Base-by-base conservation (phyloP, 2,113 vertebrate genomes). In the Irena cyanogastra region DNA sequence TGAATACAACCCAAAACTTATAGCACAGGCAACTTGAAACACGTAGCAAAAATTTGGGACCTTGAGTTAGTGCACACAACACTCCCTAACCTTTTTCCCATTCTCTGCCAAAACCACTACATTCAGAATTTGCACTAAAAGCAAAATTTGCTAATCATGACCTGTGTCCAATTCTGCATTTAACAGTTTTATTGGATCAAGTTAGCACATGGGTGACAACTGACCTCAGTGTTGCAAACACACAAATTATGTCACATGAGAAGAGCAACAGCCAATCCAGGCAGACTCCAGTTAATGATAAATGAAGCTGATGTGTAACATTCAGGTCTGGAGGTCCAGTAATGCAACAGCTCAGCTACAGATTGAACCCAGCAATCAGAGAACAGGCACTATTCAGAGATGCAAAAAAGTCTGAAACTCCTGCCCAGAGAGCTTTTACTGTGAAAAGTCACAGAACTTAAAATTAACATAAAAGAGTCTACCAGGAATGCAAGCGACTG, bases 191-290 rank as follows among this genome's bases (percentile, higher is more conserved):
- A 85, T 24, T 52, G 49, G 59, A 42, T 44, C 45, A 68, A 84
- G 44, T 26, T 39, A 60, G 61, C 76, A 80, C 53, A 31, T 3
- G 24, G 33, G 31, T 81, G 53, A 83, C 49, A 92, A 65, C 10
- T 63, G 68, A 87, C 27, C 68, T 83, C 56, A n/a, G 27, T 27
- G 27, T 31, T 5, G 1, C 83, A 92, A 64, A 53, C 23, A 57
- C 0, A 0, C 0, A 1, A 66, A 33, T 72, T 24, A 33, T 9
- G 26, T 33, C 41, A 59, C 21, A 37, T 4, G 64, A 69, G 50
- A 52, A 44, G 41, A 57, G 16, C 54, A 68, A 42, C 11, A 79
- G 60, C 44, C 79, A 86, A 37, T 13, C 68, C 21, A 56, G 61
- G 28, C 3, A 30, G 31, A 8, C 52, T 49, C 21, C 60, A 82